Conservation (phyloP, 30 jellyfish, hydroid and myxozoan genomes). For the Mastigias papua region DNA sequence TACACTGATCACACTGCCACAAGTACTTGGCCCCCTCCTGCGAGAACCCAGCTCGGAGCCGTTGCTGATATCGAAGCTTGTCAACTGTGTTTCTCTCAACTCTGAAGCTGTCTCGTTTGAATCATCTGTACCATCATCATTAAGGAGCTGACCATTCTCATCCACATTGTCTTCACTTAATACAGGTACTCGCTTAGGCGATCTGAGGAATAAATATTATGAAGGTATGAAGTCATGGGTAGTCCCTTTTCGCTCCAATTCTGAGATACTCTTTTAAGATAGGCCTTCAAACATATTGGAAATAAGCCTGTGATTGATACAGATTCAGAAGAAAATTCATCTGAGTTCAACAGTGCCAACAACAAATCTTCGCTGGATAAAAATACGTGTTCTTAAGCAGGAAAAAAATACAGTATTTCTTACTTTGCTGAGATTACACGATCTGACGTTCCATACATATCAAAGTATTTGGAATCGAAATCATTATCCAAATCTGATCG, state of each 20-base stretch:
- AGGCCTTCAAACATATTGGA: too few relatives aligned
- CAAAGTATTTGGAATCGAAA: constrained; percentile 82
- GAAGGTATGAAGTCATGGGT: not conserved
- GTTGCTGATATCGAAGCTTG: constrained; percentile 59
- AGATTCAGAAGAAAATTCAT: too few relatives aligned
- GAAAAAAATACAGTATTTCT: not conserved
- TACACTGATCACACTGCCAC: constrained; percentile 48
- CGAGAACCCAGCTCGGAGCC: constrained; percentile 13
- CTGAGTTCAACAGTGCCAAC: not conserved
- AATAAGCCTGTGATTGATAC: too few relatives aligned
- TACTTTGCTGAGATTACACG: constrained; percentile 46
- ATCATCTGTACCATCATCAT: constrained; percentile 56
- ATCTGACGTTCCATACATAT: constrained; percentile 92
- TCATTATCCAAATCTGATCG: constrained; percentile 76
- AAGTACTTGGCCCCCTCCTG: constrained; percentile 25
- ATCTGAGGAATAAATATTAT: constrained; percentile 8
- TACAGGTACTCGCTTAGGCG: constrained; percentile 54
- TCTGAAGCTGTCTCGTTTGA: constrained; percentile 47
- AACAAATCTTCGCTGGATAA: not conserved
- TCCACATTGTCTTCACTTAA: constrained; percentile 70
- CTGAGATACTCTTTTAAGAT: too few relatives aligned
- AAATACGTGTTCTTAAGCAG: not conserved
- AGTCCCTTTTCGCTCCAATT: too few relatives aligned
- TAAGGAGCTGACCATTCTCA: constrained; percentile 52
- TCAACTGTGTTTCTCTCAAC: constrained; percentile 63